Evolutionary conservation across 1,140 invertebrate genomes (phyloP).

Genomic region (Nasonia vitripennis): DNA sequence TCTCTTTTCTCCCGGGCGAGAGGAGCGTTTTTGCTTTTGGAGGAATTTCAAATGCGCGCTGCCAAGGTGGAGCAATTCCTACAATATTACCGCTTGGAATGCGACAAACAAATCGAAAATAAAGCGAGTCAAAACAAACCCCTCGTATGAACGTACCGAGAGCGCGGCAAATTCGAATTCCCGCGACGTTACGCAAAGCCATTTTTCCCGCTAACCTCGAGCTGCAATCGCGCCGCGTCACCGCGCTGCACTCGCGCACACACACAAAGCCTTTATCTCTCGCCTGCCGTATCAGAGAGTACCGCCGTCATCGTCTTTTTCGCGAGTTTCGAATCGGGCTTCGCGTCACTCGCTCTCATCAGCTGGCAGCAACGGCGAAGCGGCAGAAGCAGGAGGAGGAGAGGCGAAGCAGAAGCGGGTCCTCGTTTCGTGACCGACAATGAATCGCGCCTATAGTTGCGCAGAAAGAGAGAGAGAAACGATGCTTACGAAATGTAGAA

Average conservation of each 20-base stretch:
- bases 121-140: background rate
- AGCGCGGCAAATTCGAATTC: constrained; percentile 36
- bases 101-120: background rate
- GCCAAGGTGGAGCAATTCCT: too few species aligned
- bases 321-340: background rate
- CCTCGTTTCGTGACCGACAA: constrained; percentile 44
- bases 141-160: too few species aligned
- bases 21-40: too few species aligned
- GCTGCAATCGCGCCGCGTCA: background rate
- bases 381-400: background rate
- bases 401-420: constrained; percentile 1
- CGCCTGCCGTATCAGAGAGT: background rate
- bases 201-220: background rate
- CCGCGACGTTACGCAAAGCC: background rate
- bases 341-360: background rate
- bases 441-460: background rate
- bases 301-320: background rate
- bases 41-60: background rate
- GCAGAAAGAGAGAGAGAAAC: background rate
- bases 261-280: constrained; percentile 11
- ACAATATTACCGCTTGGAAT: too few species aligned
- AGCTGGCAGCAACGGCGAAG: background rate
- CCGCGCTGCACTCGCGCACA: too few species aligned
- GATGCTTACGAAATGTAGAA: constrained; percentile 41
- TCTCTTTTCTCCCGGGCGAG: too few species aligned